Percentiles rank a stretch among this genome's conserved stretches.
These are phyloP conservation scores for Halictus ligatus DNA, from an alignment of 2,888 invertebrate species.

Conservation along the genomic window DNA sequence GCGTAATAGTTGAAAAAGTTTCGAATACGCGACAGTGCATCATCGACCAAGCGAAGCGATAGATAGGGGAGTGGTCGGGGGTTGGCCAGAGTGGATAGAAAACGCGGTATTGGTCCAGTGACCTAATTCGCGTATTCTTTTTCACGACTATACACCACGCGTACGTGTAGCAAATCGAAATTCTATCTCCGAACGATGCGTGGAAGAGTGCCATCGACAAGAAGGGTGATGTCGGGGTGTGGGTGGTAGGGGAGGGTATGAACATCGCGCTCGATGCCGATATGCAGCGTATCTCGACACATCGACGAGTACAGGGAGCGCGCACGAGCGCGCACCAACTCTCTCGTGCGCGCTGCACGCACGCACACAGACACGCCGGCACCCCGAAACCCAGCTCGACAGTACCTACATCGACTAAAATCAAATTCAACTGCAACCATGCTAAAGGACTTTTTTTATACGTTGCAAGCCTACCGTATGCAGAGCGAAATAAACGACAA, in stretches of 20 bases:
- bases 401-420: constrained; percentile 54
- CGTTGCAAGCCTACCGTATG: constrained; percentile 63
- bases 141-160: constrained; percentile 56
- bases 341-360: background rate
- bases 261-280: constrained; percentile 66
- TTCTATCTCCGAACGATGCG: constrained; percentile 65
- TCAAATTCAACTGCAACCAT: constrained; percentile 70
- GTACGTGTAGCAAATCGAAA: constrained; percentile 67
- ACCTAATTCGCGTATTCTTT: constrained; percentile 68
- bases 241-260: constrained; percentile 35
- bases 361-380: background rate
- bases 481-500: constrained; percentile 66
- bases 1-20: constrained; percentile 7
- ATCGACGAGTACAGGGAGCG: background rate
- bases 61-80: background rate
- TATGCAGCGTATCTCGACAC: constrained; percentile 50
- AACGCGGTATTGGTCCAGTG: constrained; percentile 64
- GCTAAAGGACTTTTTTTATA: constrained; percentile 69
- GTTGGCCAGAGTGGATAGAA: constrained; percentile 42
- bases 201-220: constrained; percentile 56
- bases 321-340: background rate
- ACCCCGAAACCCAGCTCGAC: background rate
- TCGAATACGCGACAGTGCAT: constrained; percentile 13
- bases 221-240: constrained; percentile 33
- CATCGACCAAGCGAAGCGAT: constrained; percentile 5